Evolutionary conservation across 2,797 vertebrate species (phyloP), one percentile per base, ranked within the genome.

Genomic region (Anolis apletophallus): DNA sequence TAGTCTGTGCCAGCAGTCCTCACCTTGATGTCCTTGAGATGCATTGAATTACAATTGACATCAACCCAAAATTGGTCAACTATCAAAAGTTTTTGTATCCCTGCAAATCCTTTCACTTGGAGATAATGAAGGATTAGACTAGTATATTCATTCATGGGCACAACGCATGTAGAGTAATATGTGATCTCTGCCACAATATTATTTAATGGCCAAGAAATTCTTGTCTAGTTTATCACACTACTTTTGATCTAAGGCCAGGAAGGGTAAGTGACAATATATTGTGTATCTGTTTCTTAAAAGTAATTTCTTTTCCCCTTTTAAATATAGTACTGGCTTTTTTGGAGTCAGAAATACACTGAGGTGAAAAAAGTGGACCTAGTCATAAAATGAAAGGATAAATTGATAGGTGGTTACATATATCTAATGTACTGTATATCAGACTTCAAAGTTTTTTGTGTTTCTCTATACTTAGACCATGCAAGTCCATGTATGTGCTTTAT

Each of bases 291-390:
- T 89, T 89, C 75, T 88, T 90, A 26, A 87, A 0, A 57, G 40
- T 11, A 75, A 87, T 29, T 64, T 64, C 3, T 90, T 81, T 85
- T 92, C 59, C 92, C 59, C 55, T 83, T 83, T 54, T 32, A 23
- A 21, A 23, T 88, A 83, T 84, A 99, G 98, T 98, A 99, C 80
- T 97, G 99, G 74, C 97, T 97, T 94, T 95, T 98, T 91, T 98
- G 98, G 94, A 96, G 98, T 92, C 98, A 99, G 95, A 97, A 97
- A 86, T 98, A 99, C 93, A 98, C 97, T 0, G 99, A 99, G 94
- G 98, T 99, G 93, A 98, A 99, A 96, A 97, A 97, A 0, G 98
- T 99, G 11, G 98, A 99, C 94, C 97, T 99, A 94, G 98, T 99
- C 83, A 95, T 99, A 92, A 99, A 99, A 94, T 95, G 99, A 67